Base-by-base conservation (phyloP, 2,888 invertebrate species). In the Mesoligia furuncula region DNA sequence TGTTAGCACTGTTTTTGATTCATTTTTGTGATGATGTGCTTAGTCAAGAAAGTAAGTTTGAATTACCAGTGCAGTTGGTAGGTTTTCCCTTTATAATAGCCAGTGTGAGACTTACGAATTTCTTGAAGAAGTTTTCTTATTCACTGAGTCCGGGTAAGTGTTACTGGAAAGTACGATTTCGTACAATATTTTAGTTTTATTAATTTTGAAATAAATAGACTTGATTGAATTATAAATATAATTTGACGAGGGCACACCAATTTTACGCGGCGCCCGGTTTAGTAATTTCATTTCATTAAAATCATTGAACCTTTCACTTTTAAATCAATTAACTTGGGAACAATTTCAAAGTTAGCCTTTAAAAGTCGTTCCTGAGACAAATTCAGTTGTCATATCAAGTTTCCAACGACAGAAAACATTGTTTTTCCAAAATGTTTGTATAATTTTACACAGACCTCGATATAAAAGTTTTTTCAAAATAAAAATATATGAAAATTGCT, bases 21-120 rank as follows among this genome's bases (percentile, higher is more conserved):
- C n/a, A 71, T 82, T 81, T 82, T 45, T 69, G 78, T 74, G 81
- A 71, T 31, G 42, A 81, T 79, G 88, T 88, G 65, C 45, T 68
- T 0, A 68, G 81, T 81, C 73, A 83, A 75, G 80, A 77, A 66
- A 75, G n/a, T 59, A 75, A 62, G 15, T 84, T 72, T 75, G 88
- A 98, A 88, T 92, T 98, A 76, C 98, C 98, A 7, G 98, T 98
- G 27, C 98, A 98, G 92, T 95, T 98, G 72, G 97, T 98, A 73
- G 98, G 98, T 61, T 98, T 98, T 92, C 98, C 98, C 7, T 97
- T 98, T 82, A 98, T 98, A 89, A 98, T 98, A 75, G 94, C 98
- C 70, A 98, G 98, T 20, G 98, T 98, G 70, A 97, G 98, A 89
- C 92, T 98, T 77, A 98, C 98, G 1, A 98, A 98, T 95, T 98